Percentiles rank a stretch among this genome's conserved stretches.
Evolutionary conservation across 2,888 invertebrate species (phyloP).

Genomic region (Cancer borealis): DNA sequence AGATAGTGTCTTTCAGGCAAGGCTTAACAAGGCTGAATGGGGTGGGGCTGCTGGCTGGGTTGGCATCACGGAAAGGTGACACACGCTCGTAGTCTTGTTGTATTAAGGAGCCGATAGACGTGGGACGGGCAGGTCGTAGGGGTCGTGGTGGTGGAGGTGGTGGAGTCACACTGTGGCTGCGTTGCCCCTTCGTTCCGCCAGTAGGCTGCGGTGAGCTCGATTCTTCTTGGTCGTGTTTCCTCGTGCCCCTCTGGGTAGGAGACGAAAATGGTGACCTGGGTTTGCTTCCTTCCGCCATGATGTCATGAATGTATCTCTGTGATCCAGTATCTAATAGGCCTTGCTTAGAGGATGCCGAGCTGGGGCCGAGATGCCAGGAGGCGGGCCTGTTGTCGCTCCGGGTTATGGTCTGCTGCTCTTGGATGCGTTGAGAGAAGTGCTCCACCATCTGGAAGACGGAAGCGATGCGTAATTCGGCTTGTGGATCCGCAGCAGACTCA

Average conservation of each 20-base stretch:
- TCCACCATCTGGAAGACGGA: slow-evolving; percentile 67
- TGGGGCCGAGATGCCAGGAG: background rate
- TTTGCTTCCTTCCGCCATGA: slow-evolving; percentile 38
- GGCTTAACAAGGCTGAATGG: background rate
- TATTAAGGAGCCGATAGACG: slow-evolving; percentile 63
- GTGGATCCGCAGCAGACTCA: background rate
- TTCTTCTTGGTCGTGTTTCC: background rate
- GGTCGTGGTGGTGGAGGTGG: slow-evolving; percentile 54
- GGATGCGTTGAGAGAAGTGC: slow-evolving; percentile 66
- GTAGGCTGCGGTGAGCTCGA: background rate
- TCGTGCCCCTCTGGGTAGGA: background rate
- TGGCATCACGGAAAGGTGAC: slow-evolving; percentile 4
- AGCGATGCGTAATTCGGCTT: background rate
- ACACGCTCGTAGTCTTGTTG: slow-evolving; percentile 63
- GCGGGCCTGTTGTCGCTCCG: background rate
- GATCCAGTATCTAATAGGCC: background rate
- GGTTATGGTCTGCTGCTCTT: background rate
- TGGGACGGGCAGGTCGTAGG: slow-evolving; percentile 57
- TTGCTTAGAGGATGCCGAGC: slow-evolving; percentile 2
- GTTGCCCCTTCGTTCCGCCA: background rate
- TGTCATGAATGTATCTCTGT: slow-evolving; percentile 49
- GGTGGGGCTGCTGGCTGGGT: background rate
- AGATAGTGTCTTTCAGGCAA: slow-evolving; percentile 40
- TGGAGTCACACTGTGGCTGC: background rate
- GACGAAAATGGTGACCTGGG: background rate